Base-by-base conservation (phyloP, 2,888 invertebrate species). In the Tholera decimalis region DNA sequence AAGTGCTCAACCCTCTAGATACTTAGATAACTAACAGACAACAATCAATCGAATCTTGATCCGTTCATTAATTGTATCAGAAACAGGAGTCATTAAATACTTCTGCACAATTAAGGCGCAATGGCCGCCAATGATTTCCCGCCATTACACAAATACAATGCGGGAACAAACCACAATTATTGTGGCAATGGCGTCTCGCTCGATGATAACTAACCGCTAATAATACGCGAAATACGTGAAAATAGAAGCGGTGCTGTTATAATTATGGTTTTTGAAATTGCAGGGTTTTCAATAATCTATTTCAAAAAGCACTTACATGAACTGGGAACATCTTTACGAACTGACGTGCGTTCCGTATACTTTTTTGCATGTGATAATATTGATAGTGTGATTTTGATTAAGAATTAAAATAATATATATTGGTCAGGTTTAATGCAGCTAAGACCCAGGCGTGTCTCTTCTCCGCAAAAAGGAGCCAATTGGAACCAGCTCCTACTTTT, bases 81-180 rank as follows among this genome's bases (percentile, higher is more conserved):
- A 65, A 82, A 71, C 82, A 83, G 78, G 73, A 56, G 64, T 60
- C 77, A 83, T 85, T 88, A 86, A 83, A 88, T 83, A 86, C 83
- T 88, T 87, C 80, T 86, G 83, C 83, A 75, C 86, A 86, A 86
- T 87, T 86, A 85, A 82, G 83, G 79, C 77, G 78, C 5, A 65
- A 67, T 57, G 58, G 69, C 47, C 22, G 59, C 72, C 68, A 72
- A 79, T 74, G 70, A 67, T 77, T 77, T 76, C 59, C 59, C 73
- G 60, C 61, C 71, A 69, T 53, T 58, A 73, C 60, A 69, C 67
- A 76, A 72, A 78, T 65, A 80, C 79, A 83, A 80, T 73, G 72
- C 79, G 65, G 73, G 65, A 76, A 71, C 63, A 72, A 43, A 63
- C 77, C 78, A 70, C 79, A 70, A 77, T 77, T 70, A 79, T 76